phyloP scores from a whole-genome alignment of 1,140 invertebrate genomes.

The Sminthurinus signatus region DNA sequence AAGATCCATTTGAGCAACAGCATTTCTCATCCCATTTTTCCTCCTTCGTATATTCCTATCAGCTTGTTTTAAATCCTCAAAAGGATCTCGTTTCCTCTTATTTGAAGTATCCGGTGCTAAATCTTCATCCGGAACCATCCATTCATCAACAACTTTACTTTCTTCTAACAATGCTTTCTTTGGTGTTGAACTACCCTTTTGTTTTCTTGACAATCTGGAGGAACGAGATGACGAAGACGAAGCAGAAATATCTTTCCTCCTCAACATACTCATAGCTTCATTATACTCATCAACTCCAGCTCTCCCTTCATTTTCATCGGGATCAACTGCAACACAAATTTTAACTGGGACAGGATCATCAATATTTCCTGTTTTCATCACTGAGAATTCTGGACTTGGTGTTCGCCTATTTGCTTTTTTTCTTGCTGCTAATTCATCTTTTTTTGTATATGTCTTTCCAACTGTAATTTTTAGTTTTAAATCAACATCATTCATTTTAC shows the following conservation, averaged over 20 bases:
- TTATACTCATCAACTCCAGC: slow-evolving; percentile 29
- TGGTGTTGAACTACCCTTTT: neutral
- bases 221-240: too few relatives aligned
- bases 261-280: slow-evolving; percentile 13
- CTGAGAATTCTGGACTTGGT: slow-evolving; percentile 11
- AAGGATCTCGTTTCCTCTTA: slow-evolving; percentile 33
- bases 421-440: slow-evolving; percentile 14
- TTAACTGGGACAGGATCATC: slow-evolving; percentile 17
- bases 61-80: slow-evolving; percentile 21
- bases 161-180: slow-evolving; percentile 25
- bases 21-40: slow-evolving; percentile 12
- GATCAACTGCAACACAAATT: slow-evolving; percentile 21
- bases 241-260: neutral
- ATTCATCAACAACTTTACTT: slow-evolving; percentile 24
- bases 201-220: neutral
- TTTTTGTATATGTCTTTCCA: slow-evolving; percentile 13
- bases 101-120: neutral
- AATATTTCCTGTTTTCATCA: slow-evolving; percentile 3
- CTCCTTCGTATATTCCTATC: slow-evolving; percentile 14
- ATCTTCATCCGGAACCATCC: slow-evolving; percentile 23
- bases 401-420: neutral
- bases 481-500: neutral
- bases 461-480: too few relatives aligned
- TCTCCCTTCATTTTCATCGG: slow-evolving; percentile 31
- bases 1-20: slow-evolving; percentile 10